Percentiles rank a stretch among this genome's conserved stretches.
phyloP scores from a whole-genome alignment of 2,797 vertebrate genomes.

The Acanthurus lineatus region DNA sequence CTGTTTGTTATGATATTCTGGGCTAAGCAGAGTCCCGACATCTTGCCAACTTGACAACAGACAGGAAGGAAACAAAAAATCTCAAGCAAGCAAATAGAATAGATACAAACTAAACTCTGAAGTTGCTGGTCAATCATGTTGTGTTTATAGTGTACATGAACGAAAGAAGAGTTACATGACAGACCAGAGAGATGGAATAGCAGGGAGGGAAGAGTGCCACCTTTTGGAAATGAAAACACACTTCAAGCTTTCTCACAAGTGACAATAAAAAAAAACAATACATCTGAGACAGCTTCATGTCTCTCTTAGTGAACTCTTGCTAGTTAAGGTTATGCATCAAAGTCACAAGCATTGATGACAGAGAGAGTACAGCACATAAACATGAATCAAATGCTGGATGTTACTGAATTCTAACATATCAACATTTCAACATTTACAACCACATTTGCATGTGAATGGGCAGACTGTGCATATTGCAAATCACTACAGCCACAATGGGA shows the following conservation, averaged over 20 bases:
- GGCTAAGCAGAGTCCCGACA: constrained; percentile 2
- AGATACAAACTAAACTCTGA: too few species aligned
- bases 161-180: too few species aligned
- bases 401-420: neutral
- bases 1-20: neutral
- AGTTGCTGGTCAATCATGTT: too few species aligned
- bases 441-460: constrained; percentile 13
- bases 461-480: neutral
- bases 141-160: too few species aligned
- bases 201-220: too few species aligned
- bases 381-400: neutral
- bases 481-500: neutral
- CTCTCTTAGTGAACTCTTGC: neutral
- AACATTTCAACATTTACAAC: neutral
- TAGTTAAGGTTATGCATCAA: neutral
- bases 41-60: neutral
- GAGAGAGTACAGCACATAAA: neutral
- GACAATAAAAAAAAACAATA: neutral
- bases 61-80: too few species aligned
- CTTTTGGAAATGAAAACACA: too few species aligned
- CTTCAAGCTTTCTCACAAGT: neutral
- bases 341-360: neutral
- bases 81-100: too few species aligned
- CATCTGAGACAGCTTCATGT: neutral
- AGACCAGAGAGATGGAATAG: too few species aligned